Conservation (phyloP, 2,113 vertebrate species). For the Tamias sibiricus region DNA sequence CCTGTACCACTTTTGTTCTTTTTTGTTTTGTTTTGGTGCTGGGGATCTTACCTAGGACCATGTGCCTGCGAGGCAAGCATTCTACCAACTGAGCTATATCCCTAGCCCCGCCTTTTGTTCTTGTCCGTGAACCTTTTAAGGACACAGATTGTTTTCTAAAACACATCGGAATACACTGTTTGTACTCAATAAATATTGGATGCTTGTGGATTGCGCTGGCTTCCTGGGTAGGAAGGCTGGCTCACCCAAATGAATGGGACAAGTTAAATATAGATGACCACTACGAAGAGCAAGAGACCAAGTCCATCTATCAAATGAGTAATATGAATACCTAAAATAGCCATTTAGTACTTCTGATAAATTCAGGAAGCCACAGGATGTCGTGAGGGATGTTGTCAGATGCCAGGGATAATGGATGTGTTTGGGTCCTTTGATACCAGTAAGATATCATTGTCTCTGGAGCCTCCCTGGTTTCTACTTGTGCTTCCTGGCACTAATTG, state of each 20-base stretch:
- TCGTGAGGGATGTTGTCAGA: fast-evolving
- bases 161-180: background rate
- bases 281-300: background rate
- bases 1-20: background rate
- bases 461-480: background rate
- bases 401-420: fast-evolving
- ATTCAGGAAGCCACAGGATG: background rate
- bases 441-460: background rate
- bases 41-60: no score
- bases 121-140: background rate
- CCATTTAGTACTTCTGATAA: background rate
- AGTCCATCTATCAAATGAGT: background rate
- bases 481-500: background rate
- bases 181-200: background rate
- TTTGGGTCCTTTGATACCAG: background rate
- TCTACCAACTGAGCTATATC: no score
- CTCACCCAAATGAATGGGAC: background rate
- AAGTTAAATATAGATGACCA: background rate
- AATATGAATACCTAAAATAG: background rate
- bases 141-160: background rate
- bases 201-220: background rate
- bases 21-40: no score
- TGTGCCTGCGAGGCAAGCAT: no score
- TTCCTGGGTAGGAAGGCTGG: background rate
- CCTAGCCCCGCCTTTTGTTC: no score